Conservation (phyloP, 2,888 invertebrate species). For the Nowickia ferox region DNA sequence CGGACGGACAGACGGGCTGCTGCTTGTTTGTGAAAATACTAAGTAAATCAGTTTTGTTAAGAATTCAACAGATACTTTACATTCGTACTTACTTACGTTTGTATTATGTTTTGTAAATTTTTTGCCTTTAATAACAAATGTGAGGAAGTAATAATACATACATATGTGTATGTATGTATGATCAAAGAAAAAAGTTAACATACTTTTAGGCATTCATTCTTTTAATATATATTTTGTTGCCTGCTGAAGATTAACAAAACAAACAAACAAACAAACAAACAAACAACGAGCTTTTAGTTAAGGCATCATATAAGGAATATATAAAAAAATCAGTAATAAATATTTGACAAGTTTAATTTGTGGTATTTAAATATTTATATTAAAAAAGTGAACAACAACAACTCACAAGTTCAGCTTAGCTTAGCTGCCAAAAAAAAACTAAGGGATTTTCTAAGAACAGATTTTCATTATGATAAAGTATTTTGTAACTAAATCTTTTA, state of each 20-base stretch:
- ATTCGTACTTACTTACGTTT: conserved; percentile 38
- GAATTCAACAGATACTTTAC: conserved; percentile 66
- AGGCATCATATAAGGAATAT: background rate
- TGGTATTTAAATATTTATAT: conserved; percentile 48
- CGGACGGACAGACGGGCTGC: background rate
- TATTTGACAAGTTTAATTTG: conserved; percentile 40
- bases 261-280: conserved; percentile 26
- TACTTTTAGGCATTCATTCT: conserved; percentile 61
- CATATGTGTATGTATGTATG: background rate
- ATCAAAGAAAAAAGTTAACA: conserved; percentile 30
- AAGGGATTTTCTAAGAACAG: conserved; percentile 6
- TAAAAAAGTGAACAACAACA: background rate
- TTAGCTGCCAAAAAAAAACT: background rate
- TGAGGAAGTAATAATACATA: background rate
- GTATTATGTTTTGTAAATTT: conserved; percentile 30
- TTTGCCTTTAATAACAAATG: conserved; percentile 36
- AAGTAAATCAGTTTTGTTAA: conserved; percentile 43
- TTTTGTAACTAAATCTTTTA: background rate
- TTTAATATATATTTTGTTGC: conserved; percentile 27
- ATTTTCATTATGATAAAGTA: background rate
- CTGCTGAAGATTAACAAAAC: conserved; percentile 40
- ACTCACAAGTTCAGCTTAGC: too few species aligned
- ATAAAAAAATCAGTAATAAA: conserved; percentile 31
- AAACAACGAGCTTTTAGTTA: background rate
- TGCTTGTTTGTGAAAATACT: conserved; percentile 23